Conservation (phyloP, 1,140 invertebrate genomes). For the Cheumatopsyche charites region DNA sequence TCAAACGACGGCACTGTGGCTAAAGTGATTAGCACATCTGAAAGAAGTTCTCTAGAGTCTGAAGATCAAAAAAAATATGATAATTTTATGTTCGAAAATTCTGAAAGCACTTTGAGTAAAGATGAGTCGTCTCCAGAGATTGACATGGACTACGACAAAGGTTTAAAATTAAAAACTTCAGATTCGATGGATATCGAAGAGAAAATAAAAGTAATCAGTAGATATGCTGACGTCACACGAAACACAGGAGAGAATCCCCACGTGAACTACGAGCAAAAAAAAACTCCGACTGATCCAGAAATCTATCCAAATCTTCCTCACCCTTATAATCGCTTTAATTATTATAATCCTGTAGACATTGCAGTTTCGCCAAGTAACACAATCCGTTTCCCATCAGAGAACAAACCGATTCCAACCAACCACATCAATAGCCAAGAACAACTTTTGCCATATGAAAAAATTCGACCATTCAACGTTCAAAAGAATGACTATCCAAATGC, state of each 20-base stretch:
- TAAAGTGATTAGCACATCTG: not conserved
- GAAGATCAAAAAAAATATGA: too few relatives aligned
- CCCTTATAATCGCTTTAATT: not conserved
- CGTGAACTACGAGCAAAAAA: not conserved
- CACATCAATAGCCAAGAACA: slow-evolving; percentile 12
- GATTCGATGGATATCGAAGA: slow-evolving; percentile 42
- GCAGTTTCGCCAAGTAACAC: not conserved
- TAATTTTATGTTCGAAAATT: too few relatives aligned
- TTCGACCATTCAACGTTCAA: not conserved
- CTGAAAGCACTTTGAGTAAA: not conserved
- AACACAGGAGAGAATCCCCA: slow-evolving; percentile 34
- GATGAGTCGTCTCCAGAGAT: not conserved
- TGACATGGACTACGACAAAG: not conserved
- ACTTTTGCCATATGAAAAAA: not conserved
- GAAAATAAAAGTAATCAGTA: slow-evolving; percentile 43
- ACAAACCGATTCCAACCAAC: not conserved
- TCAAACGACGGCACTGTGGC: not conserved
- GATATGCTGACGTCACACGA: slow-evolving; percentile 39
- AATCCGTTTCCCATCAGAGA: not conserved
- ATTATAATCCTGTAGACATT: not conserved
- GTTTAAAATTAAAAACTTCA: not conserved
- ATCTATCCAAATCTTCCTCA: slow-evolving; percentile 1
- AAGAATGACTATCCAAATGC: not conserved
- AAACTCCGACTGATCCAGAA: slow-evolving; percentile 11
- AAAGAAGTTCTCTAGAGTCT: too few relatives aligned